Evolutionary conservation across 1,140 invertebrate genomes (phyloP).

Genomic region (Nasonia giraulti): DNA sequence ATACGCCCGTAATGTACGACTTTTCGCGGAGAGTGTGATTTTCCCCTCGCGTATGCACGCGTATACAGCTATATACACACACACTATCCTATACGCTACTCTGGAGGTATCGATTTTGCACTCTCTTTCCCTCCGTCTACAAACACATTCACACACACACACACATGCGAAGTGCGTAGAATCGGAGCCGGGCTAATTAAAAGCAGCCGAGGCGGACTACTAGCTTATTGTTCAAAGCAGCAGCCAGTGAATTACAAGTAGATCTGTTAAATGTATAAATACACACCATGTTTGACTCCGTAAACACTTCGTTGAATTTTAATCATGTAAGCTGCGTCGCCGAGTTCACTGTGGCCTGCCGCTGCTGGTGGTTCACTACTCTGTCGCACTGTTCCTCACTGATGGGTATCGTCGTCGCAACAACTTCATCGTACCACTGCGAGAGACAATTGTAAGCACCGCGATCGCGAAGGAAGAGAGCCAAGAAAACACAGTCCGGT

Average conservation of each 20-base stretch:
- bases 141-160: not conserved
- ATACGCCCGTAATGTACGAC: slow-evolving; percentile 24
- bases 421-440: slow-evolving; percentile 10
- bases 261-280: slow-evolving; percentile 13
- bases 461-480: not conserved
- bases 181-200: not conserved
- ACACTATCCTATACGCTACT: not conserved
- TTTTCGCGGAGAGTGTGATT: slow-evolving; percentile 34
- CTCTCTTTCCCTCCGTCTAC: not conserved
- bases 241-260: slow-evolving; percentile 4
- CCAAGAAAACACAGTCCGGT: not conserved
- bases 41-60: not conserved
- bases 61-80: not conserved
- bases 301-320: slow-evolving; percentile 35
- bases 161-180: not conserved
- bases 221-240: not conserved
- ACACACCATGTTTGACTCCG: slow-evolving; percentile 27
- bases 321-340: slow-evolving; percentile 26
- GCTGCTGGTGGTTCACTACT: slow-evolving; percentile 12
- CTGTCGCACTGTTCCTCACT: slow-evolving; percentile 29
- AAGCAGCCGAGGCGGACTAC: not conserved
- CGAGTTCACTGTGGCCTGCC: not conserved
- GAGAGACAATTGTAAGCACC: not conserved
- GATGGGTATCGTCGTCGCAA: not conserved
- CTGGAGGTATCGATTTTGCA: slow-evolving; percentile 36